Evolutionary conservation across 2,797 vertebrate genomes (phyloP).

Genomic region (Philypnodon macrostomus): DNA sequence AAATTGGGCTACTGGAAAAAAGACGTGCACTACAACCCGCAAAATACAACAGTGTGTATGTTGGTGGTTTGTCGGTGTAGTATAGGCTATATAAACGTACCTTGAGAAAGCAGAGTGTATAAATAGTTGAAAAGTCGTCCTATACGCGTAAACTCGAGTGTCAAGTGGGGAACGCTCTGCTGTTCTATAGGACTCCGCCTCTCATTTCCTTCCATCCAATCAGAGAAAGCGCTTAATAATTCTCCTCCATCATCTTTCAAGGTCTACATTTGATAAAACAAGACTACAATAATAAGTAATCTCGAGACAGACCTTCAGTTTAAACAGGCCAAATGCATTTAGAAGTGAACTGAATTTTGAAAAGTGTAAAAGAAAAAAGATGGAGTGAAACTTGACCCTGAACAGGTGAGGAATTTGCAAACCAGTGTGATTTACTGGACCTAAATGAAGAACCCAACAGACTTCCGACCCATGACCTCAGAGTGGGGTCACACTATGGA

Average conservation of each 20-base stretch:
- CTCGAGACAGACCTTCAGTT: too few species aligned
- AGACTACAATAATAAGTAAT: too few species aligned
- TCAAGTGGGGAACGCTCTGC: not conserved
- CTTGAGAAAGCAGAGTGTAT: constrained; percentile 13
- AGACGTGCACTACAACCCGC: not conserved
- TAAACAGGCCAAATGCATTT: too few species aligned
- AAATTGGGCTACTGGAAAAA: constrained; percentile 13
- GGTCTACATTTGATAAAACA: too few species aligned
- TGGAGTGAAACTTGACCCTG: not conserved
- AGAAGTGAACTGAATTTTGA: too few species aligned
- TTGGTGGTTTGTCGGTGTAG: not conserved
- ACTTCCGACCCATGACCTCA: not conserved
- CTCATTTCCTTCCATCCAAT: constrained; percentile 38
- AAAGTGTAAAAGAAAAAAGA: too few species aligned
- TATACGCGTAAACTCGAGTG: constrained; percentile 38
- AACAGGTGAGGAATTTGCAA: not conserved
- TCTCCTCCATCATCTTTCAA: not conserved
- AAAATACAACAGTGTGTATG: too few species aligned
- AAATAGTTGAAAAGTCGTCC: constrained; percentile 7
- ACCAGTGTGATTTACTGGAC: not conserved
- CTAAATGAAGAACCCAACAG: not conserved
- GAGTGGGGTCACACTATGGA: not conserved
- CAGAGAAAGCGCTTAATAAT: not conserved
- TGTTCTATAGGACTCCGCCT: constrained; percentile 46
- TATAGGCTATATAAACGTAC: constrained; percentile 25